A percentile compares a stretch with the other conserved stretches of the same genome.
Conservation (phyloP, 2,888 invertebrate species). For the Calameuta pallipes region DNA sequence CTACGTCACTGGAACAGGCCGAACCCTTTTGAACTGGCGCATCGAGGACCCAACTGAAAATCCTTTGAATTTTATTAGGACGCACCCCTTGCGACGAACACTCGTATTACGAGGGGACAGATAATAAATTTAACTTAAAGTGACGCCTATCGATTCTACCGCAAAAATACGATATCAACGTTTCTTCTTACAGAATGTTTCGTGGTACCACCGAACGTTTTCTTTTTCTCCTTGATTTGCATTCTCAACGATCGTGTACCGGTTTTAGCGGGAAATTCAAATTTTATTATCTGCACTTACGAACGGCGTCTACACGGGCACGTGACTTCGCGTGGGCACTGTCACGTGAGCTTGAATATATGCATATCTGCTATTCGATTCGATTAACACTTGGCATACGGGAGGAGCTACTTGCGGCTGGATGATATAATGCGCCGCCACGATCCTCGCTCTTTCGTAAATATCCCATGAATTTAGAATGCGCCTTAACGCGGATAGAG, state of each 20-base stretch:
- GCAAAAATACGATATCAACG: not conserved
- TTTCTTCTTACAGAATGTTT: not conserved
- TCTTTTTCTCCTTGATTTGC: not conserved
- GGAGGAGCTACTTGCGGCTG: not conserved
- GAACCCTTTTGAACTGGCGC: not conserved
- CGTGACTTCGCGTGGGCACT: not conserved
- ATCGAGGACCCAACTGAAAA: not conserved
- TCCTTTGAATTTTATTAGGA: not conserved
- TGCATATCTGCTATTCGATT: not conserved
- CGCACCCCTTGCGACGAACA: not conserved
- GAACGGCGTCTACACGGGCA: not conserved
- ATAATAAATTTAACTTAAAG: not conserved
- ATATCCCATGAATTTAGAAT: not conserved
- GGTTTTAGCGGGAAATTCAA: not conserved
- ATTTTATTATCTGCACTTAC: not conserved
- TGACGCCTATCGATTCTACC: not conserved
- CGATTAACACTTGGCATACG: not conserved
- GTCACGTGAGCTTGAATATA: not conserved
- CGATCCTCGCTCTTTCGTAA: not conserved
- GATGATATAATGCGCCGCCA: not conserved
- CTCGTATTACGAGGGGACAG: not conserved
- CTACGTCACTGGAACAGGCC: not conserved
- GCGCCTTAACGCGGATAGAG: no score
- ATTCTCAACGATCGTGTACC: not conserved
- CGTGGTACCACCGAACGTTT: not conserved